Base-by-base conservation (phyloP, 1,140 invertebrate species). In the Lepidurus arcticus region DNA sequence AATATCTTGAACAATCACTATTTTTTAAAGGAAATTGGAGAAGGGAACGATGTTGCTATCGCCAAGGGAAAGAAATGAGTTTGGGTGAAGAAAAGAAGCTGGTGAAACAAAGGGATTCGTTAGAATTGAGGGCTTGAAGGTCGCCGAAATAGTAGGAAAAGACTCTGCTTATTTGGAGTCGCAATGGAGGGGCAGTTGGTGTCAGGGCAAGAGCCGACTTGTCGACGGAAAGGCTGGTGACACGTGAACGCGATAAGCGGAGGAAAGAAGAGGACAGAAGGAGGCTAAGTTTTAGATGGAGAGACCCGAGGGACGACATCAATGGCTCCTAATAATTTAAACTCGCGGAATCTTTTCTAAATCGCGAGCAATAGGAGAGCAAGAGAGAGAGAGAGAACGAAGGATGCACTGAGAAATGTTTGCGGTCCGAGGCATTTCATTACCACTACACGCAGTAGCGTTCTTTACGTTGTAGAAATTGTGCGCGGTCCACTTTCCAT, bases 241-340 rank as follows among this genome's bases (percentile, higher is more conserved):
- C 53, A 65, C 53, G 53, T 65, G 53, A 65, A 65, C 53, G 53
- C 53, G 53, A 65, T 65, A 65, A 65, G 53, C 53, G n/a, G 53
- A 65, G 16, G 53, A 13, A 65, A 65, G 16, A 65, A 21, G 21
- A 21, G n/a, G 53, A 65, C 53, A 7, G 21, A 34, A 34, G 34
- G 34, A 34, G 34, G 34, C 34, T 3, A 34, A 34, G 34, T 13
- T 65, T n/a, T 65, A 16, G 53, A 3, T n/a, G 21, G 53, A 65
- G 53, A 13, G 5, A 7, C 13, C 53, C 53, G 16, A 65, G 53
- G 53, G 53, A 65, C 53, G 53, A 9, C 53, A 65, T 13, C 8
- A 65, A 65, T 65, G 53, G 53, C 6, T 65, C 53, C 21, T 65
- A 65, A 65, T 9, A 65, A 65, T 65, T 65, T 65, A 65, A 65